Evolutionary conservation across 2,797 vertebrate genomes (phyloP), one percentile per base, ranked within the genome.

Genomic region (Crenichthys baileyi): DNA sequence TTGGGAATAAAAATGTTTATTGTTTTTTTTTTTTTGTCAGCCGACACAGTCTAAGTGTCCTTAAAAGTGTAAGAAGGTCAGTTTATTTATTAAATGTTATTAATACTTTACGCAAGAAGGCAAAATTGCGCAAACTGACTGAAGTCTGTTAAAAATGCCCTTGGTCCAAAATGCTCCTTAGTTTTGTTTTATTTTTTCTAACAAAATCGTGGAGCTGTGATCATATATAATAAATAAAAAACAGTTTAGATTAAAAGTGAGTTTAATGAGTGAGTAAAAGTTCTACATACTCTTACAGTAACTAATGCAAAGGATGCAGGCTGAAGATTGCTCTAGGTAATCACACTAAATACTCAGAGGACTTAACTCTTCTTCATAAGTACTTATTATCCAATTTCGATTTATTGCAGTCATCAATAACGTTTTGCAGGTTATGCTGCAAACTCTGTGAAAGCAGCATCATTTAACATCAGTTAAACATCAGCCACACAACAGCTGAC

Each of bases 341-440:
- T 94, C 92, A 95, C 94, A 93, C 87, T 90, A 94, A 94, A 95
- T 90, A 90, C 88, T 90, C 87, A 94, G 92, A 92, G 92, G 87
- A 89, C 85, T 84, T 80, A 85, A 88, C 63, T 80, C 89, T 93
- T 94, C 94, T 91, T 93, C 93, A 96, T 95, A 93, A 94, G 91
- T 92, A 94, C 90, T 83, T 83, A 91, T 93, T 90, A 90, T 92
- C 86, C 96, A 96, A 96, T 97, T 96, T 95, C 90, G 94, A 96
- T 97, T 96, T 98, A 98, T 98, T 98, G 96, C 96, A 90, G 95
- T 96, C 97, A 97, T 98, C 98, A 98, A 98, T 99, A 97, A 97
- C 96, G 94, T 97, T 97, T 96, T 97, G 95, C 95, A 91, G 90
- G 95, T 97, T 97, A 96, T 94, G 94, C 94, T 94, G 95, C 95